Evolutionary conservation across 2,888 invertebrate genomes (phyloP), one percentile per base, ranked within the genome.

Genomic region (Hecatera dysodea): DNA sequence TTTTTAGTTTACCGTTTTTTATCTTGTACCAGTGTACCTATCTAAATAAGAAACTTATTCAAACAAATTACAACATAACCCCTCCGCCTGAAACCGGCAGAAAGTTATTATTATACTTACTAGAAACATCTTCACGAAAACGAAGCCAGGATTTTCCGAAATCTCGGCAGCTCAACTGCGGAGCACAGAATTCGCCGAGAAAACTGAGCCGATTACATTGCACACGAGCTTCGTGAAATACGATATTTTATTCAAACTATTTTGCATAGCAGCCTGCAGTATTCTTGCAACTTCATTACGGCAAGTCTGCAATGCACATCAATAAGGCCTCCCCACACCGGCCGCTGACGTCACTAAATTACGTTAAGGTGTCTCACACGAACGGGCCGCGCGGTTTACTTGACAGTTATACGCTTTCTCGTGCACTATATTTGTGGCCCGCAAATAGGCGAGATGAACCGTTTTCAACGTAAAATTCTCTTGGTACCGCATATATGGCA

Each of bases 341-440:
- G 66, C 67, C 61, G 67, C 59, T 79, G 79, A 79, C 79, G 67
- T 79, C 65, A 56, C 67, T 79, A 82, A 65, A 82, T 79, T 67
- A 67, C 57, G 61, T 57, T 72, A 72, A 79, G 80, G 78, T 82
- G 82, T 82, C 72, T 78, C 82, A 82, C 82, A 84, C 79, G 69
- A 74, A 75, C 44, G 72, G 85, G 85, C 83, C 82, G 83, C 84
- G 83, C 80, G 72, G 70, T 87, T 83, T 77, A 85, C 86, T 86
- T 87, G 87, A 87, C 86, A 87, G 83, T 81, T 83, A 83, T 86
- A 86, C 79, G 84, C 84, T 86, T 86, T 79, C 87, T 84, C 87
- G 85, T 89, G 89, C 89, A 88, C 60, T 78, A 89, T 90, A 88
- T 87, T 86, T 87, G 85, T 86, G 82, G 81, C 78, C 79, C 86